A percentile compares a stretch with the other conserved stretches of the same genome.
These are phyloP conservation scores for Momotus momota DNA, from an alignment of 2,797 vertebrate species.

Conservation along the genomic window DNA sequence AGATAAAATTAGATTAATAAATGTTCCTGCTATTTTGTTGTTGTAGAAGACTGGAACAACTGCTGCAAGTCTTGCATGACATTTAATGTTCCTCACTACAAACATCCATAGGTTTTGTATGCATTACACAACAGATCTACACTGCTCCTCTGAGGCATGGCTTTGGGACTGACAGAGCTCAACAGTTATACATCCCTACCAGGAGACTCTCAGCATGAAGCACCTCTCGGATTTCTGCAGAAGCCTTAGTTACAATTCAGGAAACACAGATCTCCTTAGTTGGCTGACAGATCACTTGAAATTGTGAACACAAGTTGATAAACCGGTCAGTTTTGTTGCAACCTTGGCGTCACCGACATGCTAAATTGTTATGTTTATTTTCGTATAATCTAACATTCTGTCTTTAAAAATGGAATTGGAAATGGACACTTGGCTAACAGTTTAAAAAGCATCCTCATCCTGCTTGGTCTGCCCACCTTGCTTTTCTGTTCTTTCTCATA, in stretches of 20 bases:
- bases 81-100: neutral
- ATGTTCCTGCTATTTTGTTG: neutral
- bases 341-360: neutral
- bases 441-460: neutral
- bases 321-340: neutral
- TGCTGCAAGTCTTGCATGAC: neutral
- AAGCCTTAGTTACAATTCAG: neutral
- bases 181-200: neutral
- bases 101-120: neutral
- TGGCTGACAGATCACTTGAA: neutral
- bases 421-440: neutral
- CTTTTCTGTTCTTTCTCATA: neutral
- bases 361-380: neutral
- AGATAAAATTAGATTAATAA: conserved; percentile 44
- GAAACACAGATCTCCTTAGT: neutral
- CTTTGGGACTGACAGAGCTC: neutral
- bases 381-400: neutral
- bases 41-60: neutral
- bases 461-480: neutral
- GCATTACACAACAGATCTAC: neutral
- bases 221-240: neutral
- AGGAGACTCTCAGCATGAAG: neutral
- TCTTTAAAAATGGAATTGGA: neutral
- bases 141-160: neutral
- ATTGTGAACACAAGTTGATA: neutral